A percentile compares a stretch with the other conserved stretches of the same genome.
These are phyloP conservation scores for Neosilurus mollespiculum DNA, from an alignment of 2,797 vertebrate genomes.

Conservation along the genomic window DNA sequence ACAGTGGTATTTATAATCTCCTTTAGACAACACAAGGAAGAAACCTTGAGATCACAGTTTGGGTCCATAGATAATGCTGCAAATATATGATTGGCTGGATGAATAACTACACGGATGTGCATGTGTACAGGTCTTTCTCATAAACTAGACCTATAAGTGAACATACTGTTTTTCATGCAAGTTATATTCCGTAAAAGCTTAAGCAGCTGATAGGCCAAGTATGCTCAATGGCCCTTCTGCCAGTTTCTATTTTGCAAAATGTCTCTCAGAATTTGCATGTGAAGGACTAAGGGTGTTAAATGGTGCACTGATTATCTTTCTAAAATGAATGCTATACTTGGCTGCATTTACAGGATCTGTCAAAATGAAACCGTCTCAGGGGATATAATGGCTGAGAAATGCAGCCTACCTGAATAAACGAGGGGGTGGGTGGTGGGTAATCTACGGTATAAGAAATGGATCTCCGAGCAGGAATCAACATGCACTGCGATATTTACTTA, in stretches of 20 bases:
- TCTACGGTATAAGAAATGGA: neutral
- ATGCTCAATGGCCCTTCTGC: neutral
- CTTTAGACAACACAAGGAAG: no score
- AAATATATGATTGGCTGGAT: neutral
- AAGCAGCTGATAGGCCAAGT: neutral
- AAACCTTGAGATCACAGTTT: no score
- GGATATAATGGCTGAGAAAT: constrained; percentile 4
- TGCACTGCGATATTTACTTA: neutral
- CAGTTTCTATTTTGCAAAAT: neutral
- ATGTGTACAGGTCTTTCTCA: neutral
- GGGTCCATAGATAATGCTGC: neutral
- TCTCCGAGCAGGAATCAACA: neutral
- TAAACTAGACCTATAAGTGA: neutral
- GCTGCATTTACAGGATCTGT: constrained; percentile 19
- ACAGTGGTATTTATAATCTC: no score
- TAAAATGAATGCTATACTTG: neutral
- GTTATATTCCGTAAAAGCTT: neutral
- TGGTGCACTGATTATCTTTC: neutral
- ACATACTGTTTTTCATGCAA: neutral
- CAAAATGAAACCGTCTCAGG: constrained; percentile 1
- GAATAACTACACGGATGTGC: neutral
- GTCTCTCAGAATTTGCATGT: neutral
- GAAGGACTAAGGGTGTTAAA: neutral
- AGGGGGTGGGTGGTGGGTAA: neutral
- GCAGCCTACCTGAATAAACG: neutral